Base-by-base conservation (phyloP, 2,113 vertebrate genomes). In the Gnathochromis pfefferi region DNA sequence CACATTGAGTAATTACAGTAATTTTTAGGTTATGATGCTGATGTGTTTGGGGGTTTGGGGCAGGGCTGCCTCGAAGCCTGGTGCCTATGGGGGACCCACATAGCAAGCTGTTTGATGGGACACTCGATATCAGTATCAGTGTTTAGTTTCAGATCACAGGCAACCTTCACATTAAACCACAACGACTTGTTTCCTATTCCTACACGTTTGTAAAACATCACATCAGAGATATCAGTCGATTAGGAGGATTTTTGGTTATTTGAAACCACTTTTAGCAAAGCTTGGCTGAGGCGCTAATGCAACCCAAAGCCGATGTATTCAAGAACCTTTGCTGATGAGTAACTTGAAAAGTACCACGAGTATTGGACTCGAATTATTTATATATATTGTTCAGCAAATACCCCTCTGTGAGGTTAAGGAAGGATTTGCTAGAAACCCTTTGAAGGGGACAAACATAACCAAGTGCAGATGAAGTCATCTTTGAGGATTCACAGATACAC, bases 101-200 rank as follows among this genome's bases (percentile, higher is more conserved):
- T 19, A 7, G 58, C 58, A 63, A 63, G 58, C 28, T 63, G 58
- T 63, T 19, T 63, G 16, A 33, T 0, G 58, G 58, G 28, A 63
- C 58, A 63, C 28, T 17, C 0, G 5, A 63, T 33, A 33, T 63
- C 28, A 63, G 16, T 63, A 33, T 63, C 28, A 19, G 28, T 33
- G 28, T 63, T 63, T 63, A 1, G 58, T 63, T 63, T 63, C 58
- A 33, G 58, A 60, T 33, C 58, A 19, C 4, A 19, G 28, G 58
- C 4, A 0, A 19, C 57, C 57, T 60, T 60, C 57, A 60, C 9
- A 7, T 33, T 33, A 63, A 33, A 33, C 1, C 57, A 60, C 57
- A 60, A 60, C 1, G 0, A 33, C 28, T 1, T 1, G 58, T 33
- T 7, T 7, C 19, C 28, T 60, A 19, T 33, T 0, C 57, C 28